phyloP scores from a whole-genome alignment of 2,113 vertebrate species.

The Albula goreensis region DNA sequence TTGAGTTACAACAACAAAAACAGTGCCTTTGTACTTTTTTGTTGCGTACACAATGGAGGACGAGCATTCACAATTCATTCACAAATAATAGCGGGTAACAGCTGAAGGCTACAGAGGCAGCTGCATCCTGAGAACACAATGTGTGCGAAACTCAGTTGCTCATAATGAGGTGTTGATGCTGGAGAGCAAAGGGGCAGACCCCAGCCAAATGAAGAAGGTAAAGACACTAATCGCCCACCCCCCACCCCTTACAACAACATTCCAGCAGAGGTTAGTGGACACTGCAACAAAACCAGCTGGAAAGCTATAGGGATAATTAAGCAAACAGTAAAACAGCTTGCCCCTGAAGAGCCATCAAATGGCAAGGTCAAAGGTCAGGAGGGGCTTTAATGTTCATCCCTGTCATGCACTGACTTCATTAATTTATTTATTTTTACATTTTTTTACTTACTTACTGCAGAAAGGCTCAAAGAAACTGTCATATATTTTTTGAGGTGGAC shows the following conservation, averaged over 20 bases:
- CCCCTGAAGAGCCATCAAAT: not conserved
- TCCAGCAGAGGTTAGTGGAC: not conserved
- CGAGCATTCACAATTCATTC: not conserved
- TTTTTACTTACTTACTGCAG: too few relatives aligned
- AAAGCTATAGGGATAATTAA: not conserved
- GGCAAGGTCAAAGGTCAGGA: not conserved
- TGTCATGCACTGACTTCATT: not conserved
- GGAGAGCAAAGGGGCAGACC: not conserved
- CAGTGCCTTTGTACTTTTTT: too few relatives aligned
- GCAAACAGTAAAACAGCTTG: not conserved
- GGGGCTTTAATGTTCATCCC: not conserved
- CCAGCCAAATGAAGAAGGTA: not conserved
- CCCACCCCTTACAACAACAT: not conserved
- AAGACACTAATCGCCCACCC: not conserved
- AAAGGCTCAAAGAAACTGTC: too few relatives aligned
- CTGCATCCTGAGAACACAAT: not conserved
- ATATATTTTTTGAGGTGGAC: too few relatives aligned
- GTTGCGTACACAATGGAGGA: not conserved
- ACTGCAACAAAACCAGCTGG: not conserved
- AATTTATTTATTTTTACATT: not conserved
- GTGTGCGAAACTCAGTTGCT: not conserved
- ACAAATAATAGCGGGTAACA: not conserved
- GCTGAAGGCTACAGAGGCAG: not conserved
- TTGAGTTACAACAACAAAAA: not conserved
- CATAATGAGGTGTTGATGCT: not conserved